A percentile compares a stretch with the other conserved stretches of the same genome.
phyloP scores from a whole-genome alignment of 2,888 invertebrate genomes.

The Oxyscelio sp. region DNA sequence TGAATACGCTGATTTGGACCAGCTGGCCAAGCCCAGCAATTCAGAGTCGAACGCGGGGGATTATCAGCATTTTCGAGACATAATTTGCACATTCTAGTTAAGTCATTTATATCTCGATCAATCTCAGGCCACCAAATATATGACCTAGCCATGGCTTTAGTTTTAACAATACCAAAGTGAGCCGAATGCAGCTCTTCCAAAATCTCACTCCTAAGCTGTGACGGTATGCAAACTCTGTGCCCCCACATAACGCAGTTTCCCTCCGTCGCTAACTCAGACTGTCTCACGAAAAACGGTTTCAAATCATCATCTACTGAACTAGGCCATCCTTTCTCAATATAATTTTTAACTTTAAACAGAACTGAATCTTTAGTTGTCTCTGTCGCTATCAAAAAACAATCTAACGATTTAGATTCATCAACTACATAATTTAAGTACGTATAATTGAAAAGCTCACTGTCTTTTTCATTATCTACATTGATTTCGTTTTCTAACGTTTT shows the following conservation, averaged over 20 bases:
- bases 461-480: neutral
- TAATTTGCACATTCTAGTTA: slow-evolving; percentile 61
- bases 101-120: slow-evolving; percentile 71
- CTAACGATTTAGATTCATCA: slow-evolving; percentile 20
- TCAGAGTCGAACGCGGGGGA: slow-evolving; percentile 61
- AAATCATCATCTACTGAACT: neutral
- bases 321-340: slow-evolving; percentile 35
- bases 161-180: too few species aligned
- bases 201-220: slow-evolving; percentile 22
- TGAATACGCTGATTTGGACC: slow-evolving; percentile 72
- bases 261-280: slow-evolving; percentile 21
- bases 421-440: slow-evolving; percentile 37
- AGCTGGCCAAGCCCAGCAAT: slow-evolving; percentile 75
- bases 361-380: slow-evolving; percentile 5
- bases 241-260: slow-evolving; percentile 70
- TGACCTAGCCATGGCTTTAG: slow-evolving; percentile 71
- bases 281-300: neutral
- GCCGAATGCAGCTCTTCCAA: slow-evolving; percentile 66
- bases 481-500: neutral
- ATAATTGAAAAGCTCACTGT: slow-evolving; percentile 19
- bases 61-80: slow-evolving; percentile 67
- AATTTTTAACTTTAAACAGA: neutral
- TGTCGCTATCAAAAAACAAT: neutral
- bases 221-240: slow-evolving; percentile 43
- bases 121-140: slow-evolving; percentile 76